Base-by-base conservation (phyloP, 2,113 vertebrate species). In the Gymnorhina tibicen region DNA sequence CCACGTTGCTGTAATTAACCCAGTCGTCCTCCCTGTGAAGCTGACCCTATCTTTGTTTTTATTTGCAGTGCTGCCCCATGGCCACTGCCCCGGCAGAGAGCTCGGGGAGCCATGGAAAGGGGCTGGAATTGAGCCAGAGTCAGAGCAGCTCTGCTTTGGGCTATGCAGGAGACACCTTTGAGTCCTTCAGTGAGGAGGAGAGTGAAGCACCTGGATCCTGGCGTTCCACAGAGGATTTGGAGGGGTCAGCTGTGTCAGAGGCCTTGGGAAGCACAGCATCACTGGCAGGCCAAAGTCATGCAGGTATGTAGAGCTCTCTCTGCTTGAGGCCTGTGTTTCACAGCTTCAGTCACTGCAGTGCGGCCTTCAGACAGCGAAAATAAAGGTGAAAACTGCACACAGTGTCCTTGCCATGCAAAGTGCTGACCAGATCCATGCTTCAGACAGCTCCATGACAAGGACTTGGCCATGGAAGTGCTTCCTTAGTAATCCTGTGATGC, bases 81-180 rank as follows among this genome's bases (percentile, higher is more conserved):
- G 49, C 4, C 2, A 4, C 68, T 33, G 8, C 9, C 42, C 46
- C n/a, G 12, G 41, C 52, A n/a, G 56, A 47, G 17, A 41, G 63
- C 81, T 58, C 33, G 13, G 13, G 20, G 64, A 62, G 37, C 15
- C 21, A 0, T 3, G 13, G 55, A 4, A 10, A 64, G 44, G 14
- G 24, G 30, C 55, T 16, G 64, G 88, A 53, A 8, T 1, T 13
- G 56, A 93, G 56, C 30, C 56, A 26, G 39, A 89, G 41, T 15
- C 32, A 4, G 14, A 21, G 76, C 47, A 95, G 82, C 59, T 81
- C 78, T 59, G 17, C n/a, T 58, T 69, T 72, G 69, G 64, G 15
- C 42, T 96, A 58, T 47, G 64, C 79, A 39, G 92, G 74, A 63
- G 94, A 77, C 32, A 81, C 92, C 10, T 97, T 94, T 87, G 91